phyloP scores from a whole-genome alignment of 2,113 vertebrate species.

The Ondatra zibethicus region DNA sequence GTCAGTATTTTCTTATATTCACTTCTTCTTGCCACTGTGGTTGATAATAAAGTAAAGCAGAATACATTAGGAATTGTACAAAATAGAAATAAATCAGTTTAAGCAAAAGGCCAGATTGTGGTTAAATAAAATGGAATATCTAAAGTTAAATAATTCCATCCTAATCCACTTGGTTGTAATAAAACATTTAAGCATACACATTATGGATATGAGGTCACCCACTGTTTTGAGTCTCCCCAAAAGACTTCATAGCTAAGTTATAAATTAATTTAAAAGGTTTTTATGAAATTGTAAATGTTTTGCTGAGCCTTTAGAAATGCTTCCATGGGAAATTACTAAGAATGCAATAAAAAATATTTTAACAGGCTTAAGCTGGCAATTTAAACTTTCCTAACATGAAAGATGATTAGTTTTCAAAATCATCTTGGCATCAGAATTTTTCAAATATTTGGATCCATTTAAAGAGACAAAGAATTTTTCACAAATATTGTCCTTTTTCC shows the following conservation, averaged over 20 bases:
- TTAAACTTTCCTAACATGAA: constrained; percentile 71
- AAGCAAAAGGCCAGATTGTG: constrained; percentile 66
- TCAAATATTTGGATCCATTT: constrained; percentile 44
- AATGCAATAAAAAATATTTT: constrained; percentile 81
- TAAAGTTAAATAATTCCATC: constrained; percentile 76
- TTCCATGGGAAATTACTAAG: constrained; percentile 81
- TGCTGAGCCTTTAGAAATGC: constrained; percentile 80
- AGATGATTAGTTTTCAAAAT: constrained; percentile 71
- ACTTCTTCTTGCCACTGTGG: background rate
- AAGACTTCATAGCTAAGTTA: constrained; percentile 80
- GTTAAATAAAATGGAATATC: constrained; percentile 77
- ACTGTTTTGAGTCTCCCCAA: constrained; percentile 82
- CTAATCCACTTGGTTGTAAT: constrained; percentile 75
- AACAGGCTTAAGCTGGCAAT: constrained; percentile 75
- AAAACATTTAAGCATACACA: constrained; percentile 80
- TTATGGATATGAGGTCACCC: constrained; percentile 82
- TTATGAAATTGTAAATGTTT: constrained; percentile 83
- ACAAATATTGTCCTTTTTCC: constrained; percentile 25
- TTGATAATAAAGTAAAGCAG: constrained; percentile 55
- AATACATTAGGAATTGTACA: constrained; percentile 37
- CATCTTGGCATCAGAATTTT: constrained; percentile 49
- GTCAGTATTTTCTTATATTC: constrained; percentile 3
- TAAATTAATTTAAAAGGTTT: constrained; percentile 84
- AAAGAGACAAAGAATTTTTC: constrained; percentile 48
- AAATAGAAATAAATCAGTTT: constrained; percentile 64